phyloP scores from a whole-genome alignment of 92 coral and sea anemone genomes.

The Bergia puertoricense region DNA sequence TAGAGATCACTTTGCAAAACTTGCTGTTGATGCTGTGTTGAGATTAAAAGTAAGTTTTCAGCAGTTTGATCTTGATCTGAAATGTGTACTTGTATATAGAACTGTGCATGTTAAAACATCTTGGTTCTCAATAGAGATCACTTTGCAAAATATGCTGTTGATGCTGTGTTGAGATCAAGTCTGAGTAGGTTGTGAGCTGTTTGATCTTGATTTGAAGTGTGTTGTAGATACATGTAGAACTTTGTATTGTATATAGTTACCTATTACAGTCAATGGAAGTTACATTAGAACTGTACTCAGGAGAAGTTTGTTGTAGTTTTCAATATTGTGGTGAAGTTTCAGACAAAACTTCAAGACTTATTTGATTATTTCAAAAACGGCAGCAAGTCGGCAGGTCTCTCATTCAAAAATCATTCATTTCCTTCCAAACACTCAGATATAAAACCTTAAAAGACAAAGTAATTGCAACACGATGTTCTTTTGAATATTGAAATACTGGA shows the following conservation, averaged over 20 bases:
- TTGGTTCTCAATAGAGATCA: constrained; percentile 93
- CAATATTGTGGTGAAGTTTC: no score
- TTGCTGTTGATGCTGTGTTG: constrained; percentile 97
- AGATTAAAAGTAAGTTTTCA: constrained; percentile 68
- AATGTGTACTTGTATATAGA: background rate
- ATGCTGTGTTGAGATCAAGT: constrained; percentile 85
- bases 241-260: background rate
- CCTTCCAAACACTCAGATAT: no score
- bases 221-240: background rate
- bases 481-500: no score
- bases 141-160: constrained; percentile 96
- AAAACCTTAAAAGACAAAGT: no score
- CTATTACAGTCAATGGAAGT: no score
- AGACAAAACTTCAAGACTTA: no score
- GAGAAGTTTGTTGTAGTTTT: no score
- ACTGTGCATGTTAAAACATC: constrained; percentile 56
- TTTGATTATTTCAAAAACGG: no score
- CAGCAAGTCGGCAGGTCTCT: no score
- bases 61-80: background rate
- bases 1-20: constrained; percentile 94
- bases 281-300: no score
- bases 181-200: constrained; percentile 46
- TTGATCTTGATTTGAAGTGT: background rate
- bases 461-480: no score
- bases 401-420: no score